Base-by-base conservation (phyloP, 2,113 vertebrate species). In the Falcunculus frontatus region DNA sequence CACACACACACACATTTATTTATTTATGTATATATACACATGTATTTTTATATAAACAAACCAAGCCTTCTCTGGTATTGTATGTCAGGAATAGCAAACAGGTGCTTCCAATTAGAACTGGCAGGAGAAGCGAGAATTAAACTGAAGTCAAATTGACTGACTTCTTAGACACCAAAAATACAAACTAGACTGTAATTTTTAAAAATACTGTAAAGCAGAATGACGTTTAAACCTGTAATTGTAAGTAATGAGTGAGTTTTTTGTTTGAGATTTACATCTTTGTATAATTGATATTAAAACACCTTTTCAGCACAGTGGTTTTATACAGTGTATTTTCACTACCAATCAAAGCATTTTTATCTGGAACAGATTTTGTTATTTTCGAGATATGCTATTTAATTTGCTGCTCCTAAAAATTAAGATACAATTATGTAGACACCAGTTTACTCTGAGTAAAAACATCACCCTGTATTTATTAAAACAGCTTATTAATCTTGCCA, bases 11-110 rank as follows among this genome's bases (percentile, higher is more conserved):
- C 6, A 32, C 8, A 35, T 35, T 30, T 35, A 25, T 39, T 19
- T 11, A 13, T 18, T 18, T 17, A 11, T 35, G 10, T 4, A 14
- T 6, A 52, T 5, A n/a, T 6, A n/a, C 1, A 41, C 11, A 23
- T 0, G 6, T 7, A 18, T 62, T 69, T 86, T 65, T 32, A 50
- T 15, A 81, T 10, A 49, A 70, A 84, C 21, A 89, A 80, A 64
- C 7, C 5, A 75, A 79, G 33, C 13, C 14, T 72, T 93, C 53
- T 52, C 14, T 39, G 7, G 15, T 33, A 72, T 57, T 5, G 0
- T 63, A 29, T 22, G 16, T 49, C 10, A 84, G 22, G 18, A 91
- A 47, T 9, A 62, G 16, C 20, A 65, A 6, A 76, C 7, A 65
- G 22, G 8, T 57, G 11, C 30, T 73, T 62, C 20, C 21, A 63